phyloP scores from a whole-genome alignment of 2,113 vertebrate species.

The Crotalus horridus region DNA sequence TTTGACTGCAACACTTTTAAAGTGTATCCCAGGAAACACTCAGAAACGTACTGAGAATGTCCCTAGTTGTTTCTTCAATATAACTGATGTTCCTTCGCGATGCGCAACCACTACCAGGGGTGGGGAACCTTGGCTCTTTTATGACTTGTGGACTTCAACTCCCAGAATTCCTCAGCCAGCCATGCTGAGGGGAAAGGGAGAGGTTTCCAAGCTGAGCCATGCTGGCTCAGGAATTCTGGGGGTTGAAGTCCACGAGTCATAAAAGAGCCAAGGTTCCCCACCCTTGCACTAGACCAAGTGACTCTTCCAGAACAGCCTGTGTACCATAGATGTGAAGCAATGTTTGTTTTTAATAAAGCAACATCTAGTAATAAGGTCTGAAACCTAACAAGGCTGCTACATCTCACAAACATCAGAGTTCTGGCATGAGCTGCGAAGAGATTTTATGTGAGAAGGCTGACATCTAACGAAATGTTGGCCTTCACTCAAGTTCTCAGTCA shows the following conservation, averaged over 20 bases:
- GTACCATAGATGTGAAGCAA: background rate
- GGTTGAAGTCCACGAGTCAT: no score
- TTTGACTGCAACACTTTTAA: background rate
- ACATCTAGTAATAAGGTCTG: background rate
- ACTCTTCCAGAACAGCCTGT: background rate
- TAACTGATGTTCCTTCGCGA: background rate
- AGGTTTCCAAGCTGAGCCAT: no score
- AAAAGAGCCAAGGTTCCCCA: no score
- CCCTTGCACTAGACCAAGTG: background rate
- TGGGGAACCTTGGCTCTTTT: no score
- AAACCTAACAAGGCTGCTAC: background rate
- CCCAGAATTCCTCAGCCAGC: no score
- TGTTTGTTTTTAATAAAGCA: background rate
- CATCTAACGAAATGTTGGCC: background rate
- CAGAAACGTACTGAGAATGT: background rate
- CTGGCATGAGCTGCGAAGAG: background rate
- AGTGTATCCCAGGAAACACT: background rate
- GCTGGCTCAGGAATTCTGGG: no score
- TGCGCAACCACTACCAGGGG: no score
- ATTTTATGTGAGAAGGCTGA: background rate
- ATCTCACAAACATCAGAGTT: background rate
- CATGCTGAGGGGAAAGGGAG: no score
- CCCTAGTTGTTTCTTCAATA: background rate
- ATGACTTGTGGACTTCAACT: no score
- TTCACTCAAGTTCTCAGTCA: background rate